Base-by-base conservation (phyloP, 2,797 vertebrate genomes). In the Leptoclinus maculatus region DNA sequence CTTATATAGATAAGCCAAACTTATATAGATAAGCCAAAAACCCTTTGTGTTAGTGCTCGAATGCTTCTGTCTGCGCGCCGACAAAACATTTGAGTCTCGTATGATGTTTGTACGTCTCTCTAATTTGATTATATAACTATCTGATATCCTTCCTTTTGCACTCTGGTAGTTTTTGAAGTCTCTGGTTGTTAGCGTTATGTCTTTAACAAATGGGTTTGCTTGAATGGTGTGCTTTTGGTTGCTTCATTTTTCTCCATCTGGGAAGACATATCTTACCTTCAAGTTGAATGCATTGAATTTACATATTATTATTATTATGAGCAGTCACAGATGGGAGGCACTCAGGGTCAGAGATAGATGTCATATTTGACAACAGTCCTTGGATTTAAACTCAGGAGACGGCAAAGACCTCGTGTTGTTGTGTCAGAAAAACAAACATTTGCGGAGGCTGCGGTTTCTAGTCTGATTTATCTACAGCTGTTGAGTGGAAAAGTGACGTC, bases 21-120 rank as follows among this genome's bases (percentile, higher is more conserved):
- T n/a, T n/a, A n/a, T n/a, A n/a, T n/a, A n/a, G n/a, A n/a, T 17
- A 51, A 80, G 17, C 58, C 51, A 59, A 9, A 66, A 25, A 39
- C 21, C 5, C 41, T 7, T 45, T 64, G n/a, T 79, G 34, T 53
- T 45, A 17, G 70, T 53, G 64, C 14, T 66, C 5, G 5, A 51
- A 25, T 53, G 62, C 21, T 39, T 53, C 66, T 29, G 54, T 80
- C 54, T 53, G 66, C 27, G 56, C 34, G 36, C 10, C 1, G 13
- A 21, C 25, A 54, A 34, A 29, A 73, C 27, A n/a, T 58, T 68
- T 67, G 34, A 17, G 34, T 17, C 21, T 36, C 32, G 5, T 23
- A 3, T 36, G 19, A n/a, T 60, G 34, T 60, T 32, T 41, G 32
- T 54, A 38, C 36, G 2, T 38, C 36, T 38, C 36, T 38, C 36